These are phyloP conservation scores for Halcyon leucocephala DNA, from an alignment of 2,797 vertebrate genomes.

Conservation along the genomic window DNA sequence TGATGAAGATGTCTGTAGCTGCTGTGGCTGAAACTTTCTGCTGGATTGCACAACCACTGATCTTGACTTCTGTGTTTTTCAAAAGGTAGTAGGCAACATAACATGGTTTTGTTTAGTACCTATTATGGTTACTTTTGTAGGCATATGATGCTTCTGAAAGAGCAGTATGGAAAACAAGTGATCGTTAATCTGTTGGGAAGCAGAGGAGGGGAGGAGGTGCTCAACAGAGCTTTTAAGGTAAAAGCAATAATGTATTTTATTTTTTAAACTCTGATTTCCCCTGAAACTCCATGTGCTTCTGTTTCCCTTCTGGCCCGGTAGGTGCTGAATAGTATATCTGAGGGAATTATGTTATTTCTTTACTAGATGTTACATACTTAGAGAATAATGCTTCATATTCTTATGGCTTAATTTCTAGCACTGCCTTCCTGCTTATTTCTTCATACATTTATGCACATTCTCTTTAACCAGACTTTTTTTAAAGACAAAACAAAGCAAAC, in stretches of 20 bases:
- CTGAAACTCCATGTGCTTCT: neutral
- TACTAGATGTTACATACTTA: neutral
- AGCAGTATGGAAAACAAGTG: slow-evolving; percentile 85
- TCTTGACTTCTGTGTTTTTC: neutral
- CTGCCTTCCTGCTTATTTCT: neutral
- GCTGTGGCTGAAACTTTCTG: neutral
- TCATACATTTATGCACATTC: neutral
- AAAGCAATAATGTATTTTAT: neutral
- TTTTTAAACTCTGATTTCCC: neutral
- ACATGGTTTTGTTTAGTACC: slow-evolving; percentile 1
- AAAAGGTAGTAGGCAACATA: neutral
- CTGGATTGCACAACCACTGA: neutral
- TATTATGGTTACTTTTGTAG: slow-evolving; percentile 58
- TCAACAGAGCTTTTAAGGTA: slow-evolving; percentile 86
- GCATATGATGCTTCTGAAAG: slow-evolving; percentile 85
- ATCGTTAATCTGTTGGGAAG: slow-evolving; percentile 83
- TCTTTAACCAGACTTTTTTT: neutral
- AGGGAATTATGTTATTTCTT: neutral
- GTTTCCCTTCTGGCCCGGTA: neutral
- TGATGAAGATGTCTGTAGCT: neutral
- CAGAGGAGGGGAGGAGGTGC: slow-evolving; percentile 84
- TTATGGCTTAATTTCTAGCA: neutral
- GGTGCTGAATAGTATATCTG: neutral
- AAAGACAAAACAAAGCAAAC: no score
- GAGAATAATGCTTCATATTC: neutral